Evolutionary conservation across 2,113 vertebrate genomes (phyloP).

Genomic region (Steatornis caripensis): DNA sequence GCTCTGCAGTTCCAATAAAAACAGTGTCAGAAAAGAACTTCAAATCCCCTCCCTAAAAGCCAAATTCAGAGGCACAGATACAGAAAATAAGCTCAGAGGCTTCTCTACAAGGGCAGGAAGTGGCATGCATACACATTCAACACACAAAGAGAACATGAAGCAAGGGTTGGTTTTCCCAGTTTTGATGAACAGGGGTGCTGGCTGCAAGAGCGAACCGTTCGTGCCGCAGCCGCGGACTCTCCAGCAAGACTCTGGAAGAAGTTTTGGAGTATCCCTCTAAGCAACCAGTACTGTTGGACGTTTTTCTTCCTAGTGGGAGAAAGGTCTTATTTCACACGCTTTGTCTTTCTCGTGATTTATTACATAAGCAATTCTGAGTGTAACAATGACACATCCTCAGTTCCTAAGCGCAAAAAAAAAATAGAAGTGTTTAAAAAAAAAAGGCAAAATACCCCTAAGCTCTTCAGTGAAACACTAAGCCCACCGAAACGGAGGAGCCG

Average conservation of each 20-base stretch:
- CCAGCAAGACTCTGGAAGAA: background rate
- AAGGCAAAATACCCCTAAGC: background rate
- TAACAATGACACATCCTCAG: background rate
- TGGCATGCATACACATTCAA: background rate
- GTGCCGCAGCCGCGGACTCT: background rate
- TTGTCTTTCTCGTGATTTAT: background rate
- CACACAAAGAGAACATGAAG: background rate
- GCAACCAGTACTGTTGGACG: background rate
- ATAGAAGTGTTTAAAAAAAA: background rate
- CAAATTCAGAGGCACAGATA: background rate
- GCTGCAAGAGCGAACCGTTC: background rate
- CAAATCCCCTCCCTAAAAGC: background rate
- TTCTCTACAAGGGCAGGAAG: background rate
- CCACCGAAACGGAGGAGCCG: background rate
- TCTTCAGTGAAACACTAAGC: rapidly evolving
- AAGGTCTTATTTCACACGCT: background rate
- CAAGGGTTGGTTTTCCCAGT: rapidly evolving
- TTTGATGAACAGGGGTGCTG: background rate
- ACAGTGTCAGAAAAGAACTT: background rate
- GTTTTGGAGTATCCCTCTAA: background rate
- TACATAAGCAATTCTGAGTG: background rate
- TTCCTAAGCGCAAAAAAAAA: rapidly evolving
- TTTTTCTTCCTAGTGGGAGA: rapidly evolving
- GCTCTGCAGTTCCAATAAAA: background rate
- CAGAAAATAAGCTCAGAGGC: background rate